These are phyloP conservation scores for Pituophis catenifer DNA, from an alignment of 2,113 vertebrate genomes.

Conservation along the genomic window DNA sequence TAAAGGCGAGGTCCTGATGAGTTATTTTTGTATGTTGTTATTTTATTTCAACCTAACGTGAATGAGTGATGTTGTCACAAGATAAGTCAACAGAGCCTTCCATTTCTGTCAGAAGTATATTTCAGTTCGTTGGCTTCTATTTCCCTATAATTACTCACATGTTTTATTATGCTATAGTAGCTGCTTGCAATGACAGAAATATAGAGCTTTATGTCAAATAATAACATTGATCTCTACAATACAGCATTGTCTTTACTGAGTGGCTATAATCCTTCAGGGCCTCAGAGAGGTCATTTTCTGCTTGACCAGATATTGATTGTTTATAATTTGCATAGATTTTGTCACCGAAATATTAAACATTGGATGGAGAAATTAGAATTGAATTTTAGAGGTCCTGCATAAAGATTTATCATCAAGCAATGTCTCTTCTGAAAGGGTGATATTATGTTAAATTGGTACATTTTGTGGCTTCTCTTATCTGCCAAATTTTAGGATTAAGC, in stretches of 20 bases:
- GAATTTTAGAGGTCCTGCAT: not conserved
- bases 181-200: not conserved
- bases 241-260: not conserved
- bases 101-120: not conserved
- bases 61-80: not conserved
- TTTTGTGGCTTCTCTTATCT: not conserved
- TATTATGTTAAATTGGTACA: not conserved
- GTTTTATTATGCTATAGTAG: not conserved
- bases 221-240: not conserved
- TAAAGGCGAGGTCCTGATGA: not conserved
- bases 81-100: not conserved
- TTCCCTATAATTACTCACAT: not conserved
- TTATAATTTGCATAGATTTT: not conserved
- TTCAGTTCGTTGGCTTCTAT: not conserved
- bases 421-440: not conserved
- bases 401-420: not conserved
- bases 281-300: not conserved
- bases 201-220: not conserved
- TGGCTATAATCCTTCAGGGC: not conserved
- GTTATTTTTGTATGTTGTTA: not conserved
- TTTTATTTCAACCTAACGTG: too few species aligned
- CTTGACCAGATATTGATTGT: not conserved
- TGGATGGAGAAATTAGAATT: not conserved
- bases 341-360: not conserved
- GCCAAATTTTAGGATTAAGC: not conserved